phyloP scores from a whole-genome alignment of 2,113 vertebrate species.

The Ifrita kowaldi region DNA sequence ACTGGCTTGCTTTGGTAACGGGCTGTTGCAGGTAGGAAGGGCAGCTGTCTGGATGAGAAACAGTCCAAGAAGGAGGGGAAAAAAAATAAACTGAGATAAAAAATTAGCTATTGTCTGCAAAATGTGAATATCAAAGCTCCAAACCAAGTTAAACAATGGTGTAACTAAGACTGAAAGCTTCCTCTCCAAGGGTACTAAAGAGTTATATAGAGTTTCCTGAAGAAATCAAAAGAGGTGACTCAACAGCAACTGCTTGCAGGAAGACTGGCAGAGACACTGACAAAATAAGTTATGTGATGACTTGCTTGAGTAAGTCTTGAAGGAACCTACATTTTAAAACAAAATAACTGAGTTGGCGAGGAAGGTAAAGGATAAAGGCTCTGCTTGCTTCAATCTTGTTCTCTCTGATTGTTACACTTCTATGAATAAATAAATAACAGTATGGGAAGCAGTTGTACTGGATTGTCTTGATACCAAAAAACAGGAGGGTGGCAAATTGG shows the following conservation, averaged over 20 bases:
- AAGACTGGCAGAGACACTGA: neutral
- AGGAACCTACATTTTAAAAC: neutral
- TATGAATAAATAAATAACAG: neutral
- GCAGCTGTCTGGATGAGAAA: neutral
- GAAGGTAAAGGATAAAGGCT: neutral
- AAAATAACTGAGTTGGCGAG: neutral
- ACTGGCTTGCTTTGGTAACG: neutral
- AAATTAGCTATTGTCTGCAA: neutral
- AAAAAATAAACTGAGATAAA: neutral
- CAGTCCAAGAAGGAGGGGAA: neutral
- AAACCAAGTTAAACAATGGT: neutral
- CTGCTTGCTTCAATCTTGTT: neutral
- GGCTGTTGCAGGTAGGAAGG: neutral
- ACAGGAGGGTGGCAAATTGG: neutral
- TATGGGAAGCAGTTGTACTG: neutral
- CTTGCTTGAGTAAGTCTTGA: neutral
- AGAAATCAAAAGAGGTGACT: neutral
- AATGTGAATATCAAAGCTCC: neutral
- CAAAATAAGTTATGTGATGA: neutral
- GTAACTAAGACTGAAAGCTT: neutral
- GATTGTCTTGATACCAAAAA: neutral
- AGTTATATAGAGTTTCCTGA: neutral
- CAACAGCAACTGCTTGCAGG: neutral
- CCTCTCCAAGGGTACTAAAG: neutral
- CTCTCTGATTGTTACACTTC: neutral